Evolutionary conservation across 2,797 vertebrate genomes (phyloP).

Genomic region (Urophycis tenuis): DNA sequence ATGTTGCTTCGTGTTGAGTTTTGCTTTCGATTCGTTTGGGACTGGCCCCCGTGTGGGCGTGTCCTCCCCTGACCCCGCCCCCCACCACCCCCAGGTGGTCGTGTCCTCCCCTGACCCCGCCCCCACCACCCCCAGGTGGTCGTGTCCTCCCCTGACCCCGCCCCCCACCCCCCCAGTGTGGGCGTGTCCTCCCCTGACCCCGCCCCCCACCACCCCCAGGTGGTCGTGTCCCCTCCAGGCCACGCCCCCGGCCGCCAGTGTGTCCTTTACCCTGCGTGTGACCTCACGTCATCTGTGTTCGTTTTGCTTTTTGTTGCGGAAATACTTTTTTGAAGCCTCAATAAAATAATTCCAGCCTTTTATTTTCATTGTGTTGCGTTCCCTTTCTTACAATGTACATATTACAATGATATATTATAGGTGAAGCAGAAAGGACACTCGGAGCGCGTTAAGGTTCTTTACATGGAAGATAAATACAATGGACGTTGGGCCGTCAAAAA

Average conservation of each 20-base stretch:
- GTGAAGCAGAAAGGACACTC: slow-evolving; percentile 7
- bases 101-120: too few species aligned
- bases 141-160: too few species aligned
- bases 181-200: too few species aligned
- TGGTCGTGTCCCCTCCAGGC: slow-evolving; percentile 49
- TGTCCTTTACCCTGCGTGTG: slow-evolving; percentile 50
- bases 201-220: slow-evolving; percentile 8
- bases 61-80: too few species aligned
- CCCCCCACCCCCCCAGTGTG: too few species aligned
- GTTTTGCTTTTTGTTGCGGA: slow-evolving; percentile 47
- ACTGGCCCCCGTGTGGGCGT: too few species aligned
- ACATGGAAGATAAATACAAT: not conserved
- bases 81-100: too few species aligned
- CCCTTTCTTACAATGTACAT: not conserved
- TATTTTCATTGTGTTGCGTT: slow-evolving; percentile 19
- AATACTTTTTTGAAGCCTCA: slow-evolving; percentile 56
- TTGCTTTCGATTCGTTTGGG: slow-evolving; percentile 33
- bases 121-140: too few species aligned
- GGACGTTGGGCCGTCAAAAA: not conserved
- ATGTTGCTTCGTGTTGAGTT: not conserved
- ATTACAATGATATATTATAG: slow-evolving; percentile 21
- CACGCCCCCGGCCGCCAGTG: too few species aligned
- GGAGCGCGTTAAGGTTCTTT: not conserved
- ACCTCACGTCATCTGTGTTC: slow-evolving; percentile 16
- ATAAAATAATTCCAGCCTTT: slow-evolving; percentile 49